Percentiles rank a stretch among this genome's conserved stretches.
These are phyloP conservation scores for Drosophila longiperda DNA, from an alignment of 2,888 invertebrate species.

Conservation along the genomic window DNA sequence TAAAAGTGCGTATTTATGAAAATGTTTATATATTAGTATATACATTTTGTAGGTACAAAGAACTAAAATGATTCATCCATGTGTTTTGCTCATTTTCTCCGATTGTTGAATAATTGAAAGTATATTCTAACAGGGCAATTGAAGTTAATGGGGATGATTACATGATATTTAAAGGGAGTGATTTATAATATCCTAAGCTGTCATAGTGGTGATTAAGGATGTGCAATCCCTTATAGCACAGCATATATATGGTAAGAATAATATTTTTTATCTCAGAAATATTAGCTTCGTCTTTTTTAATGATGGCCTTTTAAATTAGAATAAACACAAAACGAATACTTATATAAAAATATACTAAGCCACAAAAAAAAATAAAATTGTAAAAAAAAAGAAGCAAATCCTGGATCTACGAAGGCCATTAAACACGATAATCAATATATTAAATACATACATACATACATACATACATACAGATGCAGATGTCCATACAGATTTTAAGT, in stretches of 20 bases:
- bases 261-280: background rate
- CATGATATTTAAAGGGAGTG: background rate
- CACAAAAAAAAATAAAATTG: background rate
- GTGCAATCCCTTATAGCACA: background rate
- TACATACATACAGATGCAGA: slow-evolving; percentile 4
- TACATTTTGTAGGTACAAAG: background rate
- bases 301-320: background rate
- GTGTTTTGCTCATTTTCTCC: background rate
- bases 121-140: background rate
- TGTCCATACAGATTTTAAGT: slow-evolving; percentile 49
- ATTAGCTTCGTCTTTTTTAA: background rate
- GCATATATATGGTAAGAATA: background rate
- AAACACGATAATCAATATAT: slow-evolving; percentile 40
- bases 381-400: background rate
- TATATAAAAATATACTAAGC: background rate
- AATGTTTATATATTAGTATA: background rate
- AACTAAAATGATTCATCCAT: background rate
- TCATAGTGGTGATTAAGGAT: background rate
- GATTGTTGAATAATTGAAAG: background rate
- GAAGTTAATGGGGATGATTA: background rate
- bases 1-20: background rate
- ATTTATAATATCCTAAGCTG: background rate
- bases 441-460: slow-evolving; percentile 9
- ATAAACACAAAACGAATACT: background rate
- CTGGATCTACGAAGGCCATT: slow-evolving; percentile 6